Percentiles rank a stretch among this genome's conserved stretches.
phyloP scores from a whole-genome alignment of 2,888 invertebrate genomes.

The Operophtera brumata region DNA sequence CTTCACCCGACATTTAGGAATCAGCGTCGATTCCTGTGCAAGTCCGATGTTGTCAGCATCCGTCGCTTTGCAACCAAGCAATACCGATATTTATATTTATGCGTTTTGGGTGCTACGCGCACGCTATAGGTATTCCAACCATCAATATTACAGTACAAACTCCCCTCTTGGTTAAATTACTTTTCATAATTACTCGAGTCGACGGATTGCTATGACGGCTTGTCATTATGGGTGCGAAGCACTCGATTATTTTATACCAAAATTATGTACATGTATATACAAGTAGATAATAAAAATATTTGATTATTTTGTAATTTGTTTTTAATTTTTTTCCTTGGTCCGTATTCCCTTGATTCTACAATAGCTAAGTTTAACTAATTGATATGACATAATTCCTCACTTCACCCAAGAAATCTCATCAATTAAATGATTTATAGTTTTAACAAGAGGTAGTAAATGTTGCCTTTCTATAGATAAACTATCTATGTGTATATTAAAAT shows the following conservation, averaged over 20 bases:
- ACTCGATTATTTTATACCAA: slow-evolving; percentile 67
- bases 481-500: too few species aligned
- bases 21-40: not conserved
- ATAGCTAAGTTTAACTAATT: too few species aligned
- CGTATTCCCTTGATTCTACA: not conserved
- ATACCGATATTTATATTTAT: not conserved
- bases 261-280: slow-evolving; percentile 33
- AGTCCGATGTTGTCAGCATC: not conserved
- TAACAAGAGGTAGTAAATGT: too few species aligned
- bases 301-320: slow-evolving; percentile 60
- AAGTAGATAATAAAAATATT: slow-evolving; percentile 58
- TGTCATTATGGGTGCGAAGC: slow-evolving; percentile 53
- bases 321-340: slow-evolving; percentile 35
- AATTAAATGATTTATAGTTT: too few species aligned
- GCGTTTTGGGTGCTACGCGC: not conserved
- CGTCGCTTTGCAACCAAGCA: not conserved
- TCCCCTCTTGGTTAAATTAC: not conserved
- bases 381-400: too few species aligned
- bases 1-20: not conserved
- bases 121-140: not conserved
- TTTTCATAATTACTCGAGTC: not conserved
- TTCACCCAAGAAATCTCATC: too few species aligned
- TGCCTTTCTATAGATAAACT: too few species aligned
- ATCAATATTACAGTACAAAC: not conserved
- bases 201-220: slow-evolving; percentile 4